Base-by-base conservation (phyloP, 2,113 vertebrate genomes). In the Melanocharis versteri region DNA sequence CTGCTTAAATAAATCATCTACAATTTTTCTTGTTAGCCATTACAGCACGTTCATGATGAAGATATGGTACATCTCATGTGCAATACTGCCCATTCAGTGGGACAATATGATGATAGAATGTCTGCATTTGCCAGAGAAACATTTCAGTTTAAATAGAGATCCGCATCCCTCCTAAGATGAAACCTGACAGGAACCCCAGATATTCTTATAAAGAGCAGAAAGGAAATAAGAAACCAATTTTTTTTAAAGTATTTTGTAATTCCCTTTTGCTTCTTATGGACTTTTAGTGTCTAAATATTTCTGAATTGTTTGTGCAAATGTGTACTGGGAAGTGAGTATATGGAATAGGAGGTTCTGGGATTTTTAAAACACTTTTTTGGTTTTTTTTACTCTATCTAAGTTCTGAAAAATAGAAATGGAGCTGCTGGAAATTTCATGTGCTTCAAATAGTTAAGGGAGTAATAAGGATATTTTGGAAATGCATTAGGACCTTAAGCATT, bases 1-100 rank as follows among this genome's bases (percentile, higher is more conserved):
- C 93, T 92, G 40, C 83, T 90, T 85, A 87, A 94, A 80, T 82
- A 76, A 84, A 90, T 94, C 10, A 56, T 90, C 92, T 91, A 40
- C 37, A 89, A 23, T 89, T 92, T 95, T 58, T 86, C 58, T 73
- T 83, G 79, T 61, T 93, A 69, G 51, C 51, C 56, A 37, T 92
- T 89, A 65, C 47, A 89, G 33, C 44, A 54, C 0, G 0, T 89
- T 94, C 88, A 40, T 53, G 70, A 89, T 81, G 48, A 64, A 64
- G 89, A 50, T 62, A 88, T 19, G 78, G 51, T 60, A 50, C 65
- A 88, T 85, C 44, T 89, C 62, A 23, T 42, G 27, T 2, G 1
- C 35, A 79, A 57, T 81, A 81, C 30, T 83, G 79, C 53, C 80
- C 39, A 31, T 73, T 90, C 31, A 51, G 14, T 71, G 83, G 16